Evolutionary conservation across 2,888 invertebrate genomes (phyloP).

Genomic region (Scaptomyza parva): DNA sequence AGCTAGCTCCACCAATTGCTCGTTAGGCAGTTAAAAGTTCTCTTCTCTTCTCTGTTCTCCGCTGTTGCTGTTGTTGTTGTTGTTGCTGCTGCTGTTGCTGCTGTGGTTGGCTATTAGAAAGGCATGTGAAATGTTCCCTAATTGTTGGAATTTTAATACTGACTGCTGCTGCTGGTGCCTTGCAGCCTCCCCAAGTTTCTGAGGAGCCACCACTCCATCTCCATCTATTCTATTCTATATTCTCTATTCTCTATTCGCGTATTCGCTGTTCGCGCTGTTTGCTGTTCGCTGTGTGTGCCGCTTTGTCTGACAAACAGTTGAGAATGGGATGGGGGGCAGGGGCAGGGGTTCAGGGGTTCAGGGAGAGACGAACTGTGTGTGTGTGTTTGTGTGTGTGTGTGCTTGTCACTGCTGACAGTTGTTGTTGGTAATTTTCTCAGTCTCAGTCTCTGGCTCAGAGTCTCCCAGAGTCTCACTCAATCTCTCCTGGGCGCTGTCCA

Average conservation of each 20-base stretch:
- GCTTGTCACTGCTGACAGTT: constrained; percentile 60
- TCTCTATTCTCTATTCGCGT: neutral
- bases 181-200: constrained; percentile 27
- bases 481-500: constrained; percentile 33
- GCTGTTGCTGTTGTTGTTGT: no score
- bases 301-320: constrained; percentile 39
- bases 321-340: neutral
- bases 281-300: constrained; percentile 34
- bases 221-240: no score
- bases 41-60: no score
- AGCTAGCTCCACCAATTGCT: neutral
- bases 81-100: constrained; percentile 38
- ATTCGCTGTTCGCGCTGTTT: no score
- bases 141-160: constrained; percentile 81
- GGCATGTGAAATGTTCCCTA: constrained; percentile 82
- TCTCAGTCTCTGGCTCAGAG: constrained; percentile 8
- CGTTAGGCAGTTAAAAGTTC: constrained; percentile 46
- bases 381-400: no score
- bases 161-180: no score
- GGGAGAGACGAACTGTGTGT: no score
- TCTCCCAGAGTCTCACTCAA: neutral
- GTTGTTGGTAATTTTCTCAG: neutral
- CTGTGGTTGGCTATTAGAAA: constrained; percentile 79
- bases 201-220: neutral
- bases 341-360: no score